Percentiles rank a stretch among this genome's conserved stretches.
Evolutionary conservation across 2,797 vertebrate genomes (phyloP).

Genomic region (Corythornis leucogaster): DNA sequence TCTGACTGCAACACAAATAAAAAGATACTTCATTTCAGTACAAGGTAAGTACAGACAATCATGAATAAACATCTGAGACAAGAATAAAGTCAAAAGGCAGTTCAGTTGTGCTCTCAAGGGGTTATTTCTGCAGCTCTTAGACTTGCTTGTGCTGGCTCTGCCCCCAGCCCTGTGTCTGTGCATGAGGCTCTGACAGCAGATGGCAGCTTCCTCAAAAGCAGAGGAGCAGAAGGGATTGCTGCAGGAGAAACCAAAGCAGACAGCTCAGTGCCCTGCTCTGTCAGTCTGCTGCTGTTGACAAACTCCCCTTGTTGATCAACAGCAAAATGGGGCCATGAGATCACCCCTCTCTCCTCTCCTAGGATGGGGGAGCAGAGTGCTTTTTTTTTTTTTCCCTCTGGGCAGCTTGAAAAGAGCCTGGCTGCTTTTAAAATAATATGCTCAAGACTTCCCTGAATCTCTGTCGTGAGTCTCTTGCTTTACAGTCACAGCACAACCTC

Average conservation of each 20-base stretch:
- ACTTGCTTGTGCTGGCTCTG: background rate
- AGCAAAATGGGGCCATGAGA: background rate
- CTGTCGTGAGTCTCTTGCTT: background rate
- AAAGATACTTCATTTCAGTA: background rate
- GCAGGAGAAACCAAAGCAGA: background rate
- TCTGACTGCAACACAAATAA: background rate
- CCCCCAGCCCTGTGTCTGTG: background rate
- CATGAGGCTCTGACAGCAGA: conserved; percentile 37
- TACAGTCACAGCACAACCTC: background rate
- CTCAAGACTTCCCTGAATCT: background rate
- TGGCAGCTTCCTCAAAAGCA: conserved; percentile 40
- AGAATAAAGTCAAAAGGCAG: background rate
- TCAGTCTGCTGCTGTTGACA: background rate
- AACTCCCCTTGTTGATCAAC: accelerated
- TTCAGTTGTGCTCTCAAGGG: accelerated
- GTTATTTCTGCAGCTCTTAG: background rate
- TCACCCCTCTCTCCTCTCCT: background rate
- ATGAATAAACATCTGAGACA: background rate
- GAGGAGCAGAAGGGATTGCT: background rate
- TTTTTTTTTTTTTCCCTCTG: background rate
- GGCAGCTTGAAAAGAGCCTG: background rate
- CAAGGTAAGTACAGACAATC: background rate
- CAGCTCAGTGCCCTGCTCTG: background rate
- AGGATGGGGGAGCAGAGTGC: background rate
- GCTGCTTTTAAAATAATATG: background rate